Conservation (phyloP, 2,113 vertebrate genomes). For the Nannospalax galili region DNA sequence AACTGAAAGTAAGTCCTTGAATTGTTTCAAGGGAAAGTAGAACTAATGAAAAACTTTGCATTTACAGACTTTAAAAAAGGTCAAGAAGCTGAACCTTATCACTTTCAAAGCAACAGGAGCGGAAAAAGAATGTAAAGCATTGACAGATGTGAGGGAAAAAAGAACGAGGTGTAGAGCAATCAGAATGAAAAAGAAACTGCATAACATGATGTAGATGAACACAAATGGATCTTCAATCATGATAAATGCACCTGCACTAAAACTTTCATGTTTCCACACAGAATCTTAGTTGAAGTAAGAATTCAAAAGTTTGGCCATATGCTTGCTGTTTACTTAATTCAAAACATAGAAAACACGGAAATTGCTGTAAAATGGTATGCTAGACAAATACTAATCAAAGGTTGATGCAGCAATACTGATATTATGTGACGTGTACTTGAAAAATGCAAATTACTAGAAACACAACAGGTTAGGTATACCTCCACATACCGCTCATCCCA, state of each 20-base stretch:
- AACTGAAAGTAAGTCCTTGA: conserved; percentile 23
- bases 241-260: conserved; percentile 6
- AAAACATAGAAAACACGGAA: conserved; percentile 2
- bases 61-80: background rate
- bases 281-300: conserved; percentile 15
- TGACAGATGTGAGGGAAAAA: background rate
- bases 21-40: background rate
- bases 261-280: background rate
- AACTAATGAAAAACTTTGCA: background rate
- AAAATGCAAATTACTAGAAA: conserved; percentile 44
- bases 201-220: conserved; percentile 24
- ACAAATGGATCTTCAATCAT: background rate
- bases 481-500: background rate
- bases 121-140: background rate
- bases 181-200: background rate
- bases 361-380: conserved; percentile 4
- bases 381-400: background rate
- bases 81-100: background rate
- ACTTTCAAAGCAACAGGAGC: conserved; percentile 31
- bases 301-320: conserved; percentile 20
- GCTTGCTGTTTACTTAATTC: background rate
- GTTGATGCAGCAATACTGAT: background rate
- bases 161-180: background rate
- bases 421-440: conserved; percentile 17
- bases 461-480: background rate